Percentiles rank a stretch among this genome's conserved stretches.
These are phyloP conservation scores for Patella caerulea DNA, from an alignment of 2,888 invertebrate genomes.

Conservation along the genomic window DNA sequence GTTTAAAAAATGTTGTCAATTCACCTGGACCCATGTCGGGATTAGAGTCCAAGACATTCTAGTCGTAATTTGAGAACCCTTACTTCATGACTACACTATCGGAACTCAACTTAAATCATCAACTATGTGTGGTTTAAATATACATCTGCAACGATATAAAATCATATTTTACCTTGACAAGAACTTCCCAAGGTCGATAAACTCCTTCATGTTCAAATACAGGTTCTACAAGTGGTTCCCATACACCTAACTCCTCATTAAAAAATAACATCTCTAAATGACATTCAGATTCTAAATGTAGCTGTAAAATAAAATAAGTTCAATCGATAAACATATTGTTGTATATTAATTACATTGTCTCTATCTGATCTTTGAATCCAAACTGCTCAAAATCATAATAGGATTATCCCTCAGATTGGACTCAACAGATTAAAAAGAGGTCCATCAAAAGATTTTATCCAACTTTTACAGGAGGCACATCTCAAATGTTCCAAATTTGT, in stretches of 20 bases:
- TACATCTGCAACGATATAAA: not conserved
- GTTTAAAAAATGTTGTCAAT: no score
- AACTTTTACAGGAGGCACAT: no score
- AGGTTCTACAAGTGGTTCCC: conserved; percentile 73
- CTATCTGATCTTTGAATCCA: not conserved
- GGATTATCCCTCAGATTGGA: no score
- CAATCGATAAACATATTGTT: no score
- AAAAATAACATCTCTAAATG: conserved; percentile 70
- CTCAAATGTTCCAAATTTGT: no score
- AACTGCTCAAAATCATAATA: no score
- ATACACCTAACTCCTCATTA: conserved; percentile 66
- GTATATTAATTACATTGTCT: no score
- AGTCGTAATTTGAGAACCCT: no score
- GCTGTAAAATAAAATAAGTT: conserved; percentile 45
- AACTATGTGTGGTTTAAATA: not conserved
- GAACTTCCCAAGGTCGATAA: conserved; percentile 82
- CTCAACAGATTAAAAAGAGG: no score
- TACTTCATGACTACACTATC: not conserved
- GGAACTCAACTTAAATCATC: not conserved
- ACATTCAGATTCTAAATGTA: conserved; percentile 73
- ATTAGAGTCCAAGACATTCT: no score
- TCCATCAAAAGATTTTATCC: no score
- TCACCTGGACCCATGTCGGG: no score
- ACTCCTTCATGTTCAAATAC: conserved; percentile 77
- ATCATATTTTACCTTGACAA: conserved; percentile 74